Percentiles rank a stretch among this genome's conserved stretches.
Evolutionary conservation across 2,888 invertebrate genomes (phyloP).

Genomic region (Druceiella hillmani): DNA sequence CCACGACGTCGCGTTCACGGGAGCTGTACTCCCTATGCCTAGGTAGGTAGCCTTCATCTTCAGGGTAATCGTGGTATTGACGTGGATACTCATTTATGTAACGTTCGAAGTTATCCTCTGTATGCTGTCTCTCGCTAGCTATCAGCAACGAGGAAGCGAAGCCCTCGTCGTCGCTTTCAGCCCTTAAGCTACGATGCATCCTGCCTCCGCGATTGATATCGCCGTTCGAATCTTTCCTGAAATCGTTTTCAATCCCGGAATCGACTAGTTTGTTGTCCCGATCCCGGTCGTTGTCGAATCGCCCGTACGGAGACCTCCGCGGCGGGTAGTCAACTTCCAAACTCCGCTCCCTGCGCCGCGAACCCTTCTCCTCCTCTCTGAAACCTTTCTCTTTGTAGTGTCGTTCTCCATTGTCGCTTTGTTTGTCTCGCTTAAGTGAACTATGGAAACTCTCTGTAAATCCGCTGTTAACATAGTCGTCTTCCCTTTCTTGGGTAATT

Average conservation of each 20-base stretch:
- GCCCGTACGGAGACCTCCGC: constrained; percentile 36
- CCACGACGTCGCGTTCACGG: constrained; percentile 57
- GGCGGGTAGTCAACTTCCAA: constrained; percentile 46
- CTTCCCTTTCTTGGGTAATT: constrained; percentile 49
- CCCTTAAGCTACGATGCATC: constrained; percentile 29
- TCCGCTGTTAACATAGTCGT: constrained; percentile 44
- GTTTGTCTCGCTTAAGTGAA: constrained; percentile 56
- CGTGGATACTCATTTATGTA: constrained; percentile 36
- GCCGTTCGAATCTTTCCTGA: constrained; percentile 63
- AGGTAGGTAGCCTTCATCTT: constrained; percentile 34
- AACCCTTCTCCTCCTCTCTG: constrained; percentile 32
- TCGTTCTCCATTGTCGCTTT: constrained; percentile 39
- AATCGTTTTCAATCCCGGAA: constrained; percentile 79
- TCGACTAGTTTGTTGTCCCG: constrained; percentile 63
- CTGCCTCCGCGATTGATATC: constrained; percentile 36
- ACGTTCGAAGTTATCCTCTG: constrained; percentile 50
- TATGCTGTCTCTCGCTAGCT: constrained; percentile 68
- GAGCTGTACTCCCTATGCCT: constrained; percentile 49
- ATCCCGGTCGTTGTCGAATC: constrained; percentile 44
- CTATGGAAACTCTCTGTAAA: constrained; percentile 51
- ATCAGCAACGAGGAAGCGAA: constrained; percentile 63
- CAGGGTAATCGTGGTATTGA: constrained; percentile 39
- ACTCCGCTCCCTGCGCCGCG: constrained; percentile 44
- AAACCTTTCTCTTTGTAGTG: constrained; percentile 29
- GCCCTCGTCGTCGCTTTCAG: constrained; percentile 67